Base-by-base conservation (phyloP, 1,140 invertebrate genomes). In the Aphaenogaster floridana region DNA sequence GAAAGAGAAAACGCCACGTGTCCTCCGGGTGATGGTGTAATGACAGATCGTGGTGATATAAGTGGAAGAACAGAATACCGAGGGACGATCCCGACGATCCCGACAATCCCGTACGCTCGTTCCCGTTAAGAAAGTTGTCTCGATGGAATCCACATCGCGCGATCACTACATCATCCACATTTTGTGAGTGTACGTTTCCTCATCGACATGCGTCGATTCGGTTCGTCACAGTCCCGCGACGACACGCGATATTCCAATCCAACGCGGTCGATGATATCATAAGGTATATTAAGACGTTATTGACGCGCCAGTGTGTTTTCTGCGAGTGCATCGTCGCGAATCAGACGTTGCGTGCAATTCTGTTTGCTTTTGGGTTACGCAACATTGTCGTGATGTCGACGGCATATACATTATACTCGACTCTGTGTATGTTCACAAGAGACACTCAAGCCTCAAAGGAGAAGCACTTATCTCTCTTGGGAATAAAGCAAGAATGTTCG, bases 241-340 rank as follows among this genome's bases (percentile, higher is more conserved):
- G 54, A 84, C 69, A 63, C 80, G 52, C 68, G 69, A 76, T 84
- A 74, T 61, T 72, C 50, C 52, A 13, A 59, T 61, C 57, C 68
- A 84, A 84, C 42, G 57, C 69, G 28, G 54, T 50, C 54, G 80
- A 61, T 84, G 80, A 84, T 84, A 76, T 84, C 80, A 84, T 76
- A 72, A 61, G 69, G 54, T 84, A 74, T 84, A 84, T 84, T 84
- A 84, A 84, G 80, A 84, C 57, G 42, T 63, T 76, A 76, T 84
- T 84, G 69, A 84, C 80, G 66, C 79, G 69, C 42, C 28, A 48
- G 54, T 84, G 54, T 84, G 69, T 84, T 76, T 45, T 54, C 21
- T n/a, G 42, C 69, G 54, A 74, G 68, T 39, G 28, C 80, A 83
- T 83, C 68, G 48, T 57, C 48, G 78, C 36, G 50, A 57, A 84